These are phyloP conservation scores for Ibidorhyncha struthersii DNA, from an alignment of 2,113 vertebrate species.

Conservation along the genomic window DNA sequence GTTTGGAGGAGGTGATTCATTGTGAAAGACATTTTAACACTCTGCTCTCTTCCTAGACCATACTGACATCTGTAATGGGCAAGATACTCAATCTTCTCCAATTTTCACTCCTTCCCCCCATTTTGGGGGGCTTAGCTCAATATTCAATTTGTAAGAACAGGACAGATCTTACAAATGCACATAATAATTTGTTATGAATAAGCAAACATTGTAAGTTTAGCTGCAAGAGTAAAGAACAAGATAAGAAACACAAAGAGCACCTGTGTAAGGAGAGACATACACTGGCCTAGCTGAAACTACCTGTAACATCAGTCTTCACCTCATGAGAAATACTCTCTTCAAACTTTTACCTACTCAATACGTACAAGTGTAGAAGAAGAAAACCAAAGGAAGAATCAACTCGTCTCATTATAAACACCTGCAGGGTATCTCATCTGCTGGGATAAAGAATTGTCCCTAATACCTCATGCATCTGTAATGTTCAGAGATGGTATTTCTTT, in stretches of 20 bases:
- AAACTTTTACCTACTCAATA: background rate
- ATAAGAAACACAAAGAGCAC: background rate
- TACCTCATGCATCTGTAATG: background rate
- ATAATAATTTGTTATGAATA: background rate
- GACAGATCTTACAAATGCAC: background rate
- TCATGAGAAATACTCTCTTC: background rate
- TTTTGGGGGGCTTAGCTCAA: background rate
- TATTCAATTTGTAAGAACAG: background rate
- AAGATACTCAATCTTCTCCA: background rate
- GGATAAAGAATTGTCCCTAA: background rate
- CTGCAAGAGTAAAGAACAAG: conserved; percentile 13
- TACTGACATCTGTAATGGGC: background rate
- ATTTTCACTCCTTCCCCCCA: background rate
- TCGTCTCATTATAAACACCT: background rate
- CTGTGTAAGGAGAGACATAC: background rate
- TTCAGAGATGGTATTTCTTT: background rate
- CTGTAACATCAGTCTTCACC: background rate
- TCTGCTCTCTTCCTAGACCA: background rate
- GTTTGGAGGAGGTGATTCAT: background rate
- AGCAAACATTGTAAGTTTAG: background rate
- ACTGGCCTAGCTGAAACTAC: background rate
- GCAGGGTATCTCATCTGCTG: background rate
- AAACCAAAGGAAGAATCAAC: background rate
- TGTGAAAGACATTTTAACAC: background rate
- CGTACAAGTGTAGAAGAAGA: background rate